phyloP scores from a whole-genome alignment of 2,113 vertebrate species.

The Bos indicus region DNA sequence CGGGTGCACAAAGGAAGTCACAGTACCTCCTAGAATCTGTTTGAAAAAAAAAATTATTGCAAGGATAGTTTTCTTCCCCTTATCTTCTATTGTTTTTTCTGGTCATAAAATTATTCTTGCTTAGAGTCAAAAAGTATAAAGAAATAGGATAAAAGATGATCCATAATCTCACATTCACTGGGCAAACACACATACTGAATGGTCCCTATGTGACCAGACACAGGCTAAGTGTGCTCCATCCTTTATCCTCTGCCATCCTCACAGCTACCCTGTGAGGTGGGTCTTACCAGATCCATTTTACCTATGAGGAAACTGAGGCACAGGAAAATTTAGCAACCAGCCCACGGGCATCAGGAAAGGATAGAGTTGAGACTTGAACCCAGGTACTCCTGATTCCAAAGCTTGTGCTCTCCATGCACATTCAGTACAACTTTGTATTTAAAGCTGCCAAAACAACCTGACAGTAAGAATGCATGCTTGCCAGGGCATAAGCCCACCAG shows the following conservation, averaged over 20 bases:
- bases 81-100: neutral
- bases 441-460: neutral
- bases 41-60: neutral
- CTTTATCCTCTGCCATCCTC: neutral
- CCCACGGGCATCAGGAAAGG: neutral
- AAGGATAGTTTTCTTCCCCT: neutral
- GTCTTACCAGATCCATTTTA: neutral
- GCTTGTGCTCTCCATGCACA: neutral
- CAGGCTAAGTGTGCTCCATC: neutral
- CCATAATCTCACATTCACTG: neutral
- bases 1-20: neutral
- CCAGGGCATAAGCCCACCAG: neutral
- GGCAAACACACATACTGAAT: neutral
- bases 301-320: neutral
- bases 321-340: neutral
- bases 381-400: neutral
- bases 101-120: neutral
- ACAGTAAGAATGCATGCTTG: neutral
- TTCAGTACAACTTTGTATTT: neutral
- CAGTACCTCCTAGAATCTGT: neutral
- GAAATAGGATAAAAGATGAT: neutral
- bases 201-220: neutral
- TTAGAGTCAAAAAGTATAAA: neutral
- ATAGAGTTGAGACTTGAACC: neutral
- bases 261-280: neutral